These are phyloP conservation scores for Caenorhabditis inopinata DNA, from an alignment of 1,140 invertebrate species.

Conservation along the genomic window DNA sequence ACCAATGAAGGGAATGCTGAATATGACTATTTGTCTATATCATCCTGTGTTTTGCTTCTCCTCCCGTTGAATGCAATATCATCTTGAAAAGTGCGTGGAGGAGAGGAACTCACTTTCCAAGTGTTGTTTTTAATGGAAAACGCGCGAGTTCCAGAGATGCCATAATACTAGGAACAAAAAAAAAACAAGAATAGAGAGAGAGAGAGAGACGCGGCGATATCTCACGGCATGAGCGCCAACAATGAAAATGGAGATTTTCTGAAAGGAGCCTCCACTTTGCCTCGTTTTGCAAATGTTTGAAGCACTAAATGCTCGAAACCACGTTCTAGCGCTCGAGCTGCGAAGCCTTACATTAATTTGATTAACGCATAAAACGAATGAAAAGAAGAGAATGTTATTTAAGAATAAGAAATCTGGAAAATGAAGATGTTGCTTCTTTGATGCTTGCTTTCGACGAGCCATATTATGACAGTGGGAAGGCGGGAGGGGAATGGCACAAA, in stretches of 20 bases:
- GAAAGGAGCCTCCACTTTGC: neutral
- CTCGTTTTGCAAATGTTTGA: neutral
- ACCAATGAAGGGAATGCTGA: neutral
- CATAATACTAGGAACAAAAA: neutral
- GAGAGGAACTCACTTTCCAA: neutral
- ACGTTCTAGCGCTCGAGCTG: too few species aligned
- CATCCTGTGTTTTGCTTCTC: neutral
- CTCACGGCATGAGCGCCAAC: constrained; percentile 25
- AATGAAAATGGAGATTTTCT: constrained; percentile 21
- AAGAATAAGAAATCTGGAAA: too few species aligned
- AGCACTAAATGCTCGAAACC: constrained; percentile 8
- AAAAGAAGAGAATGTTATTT: too few species aligned
- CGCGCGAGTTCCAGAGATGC: neutral
- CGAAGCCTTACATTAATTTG: constrained; percentile 21
- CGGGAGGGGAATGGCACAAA: neutral
- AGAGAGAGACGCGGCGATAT: neutral
- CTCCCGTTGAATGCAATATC: neutral
- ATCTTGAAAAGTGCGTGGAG: too few species aligned
- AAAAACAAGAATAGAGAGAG: neutral
- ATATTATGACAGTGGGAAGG: constrained; percentile 25
- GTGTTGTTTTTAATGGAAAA: too few species aligned
- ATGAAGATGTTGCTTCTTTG: too few species aligned
- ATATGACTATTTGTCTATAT: neutral
- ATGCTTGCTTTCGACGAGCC: neutral
- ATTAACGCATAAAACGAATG: neutral